phyloP scores from a whole-genome alignment of 1,140 invertebrate species.

The Oryctes rhinoceros region DNA sequence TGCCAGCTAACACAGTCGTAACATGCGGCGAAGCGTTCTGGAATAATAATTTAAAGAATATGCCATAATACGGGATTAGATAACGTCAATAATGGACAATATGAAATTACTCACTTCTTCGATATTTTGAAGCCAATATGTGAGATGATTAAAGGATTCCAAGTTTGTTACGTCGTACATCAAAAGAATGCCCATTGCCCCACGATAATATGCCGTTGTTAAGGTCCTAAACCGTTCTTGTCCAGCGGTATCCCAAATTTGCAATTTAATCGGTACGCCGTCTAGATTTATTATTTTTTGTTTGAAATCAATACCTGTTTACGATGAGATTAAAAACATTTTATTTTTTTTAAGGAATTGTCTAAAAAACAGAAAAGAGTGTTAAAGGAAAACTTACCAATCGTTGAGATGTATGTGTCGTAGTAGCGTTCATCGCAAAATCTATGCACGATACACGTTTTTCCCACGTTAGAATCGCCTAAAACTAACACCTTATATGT shows the following conservation, averaged over 20 bases:
- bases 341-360: neutral
- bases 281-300: conserved; percentile 89
- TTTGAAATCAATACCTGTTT: conserved; percentile 85
- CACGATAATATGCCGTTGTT: conserved; percentile 87
- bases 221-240: conserved; percentile 83
- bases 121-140: conserved; percentile 87
- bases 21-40: conserved; percentile 88
- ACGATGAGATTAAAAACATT: conserved; percentile 31
- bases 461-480: conserved; percentile 91
- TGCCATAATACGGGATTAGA: conserved; percentile 6
- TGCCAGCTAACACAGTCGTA: conserved; percentile 83
- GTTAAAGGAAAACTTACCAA: conserved; percentile 72
- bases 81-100: neutral
- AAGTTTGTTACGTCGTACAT: conserved; percentile 89
- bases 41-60: conserved; percentile 48
- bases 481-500: conserved; percentile 88
- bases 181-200: conserved; percentile 86
- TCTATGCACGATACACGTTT: conserved; percentile 90
- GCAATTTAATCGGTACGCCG: conserved; percentile 84
- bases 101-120: conserved; percentile 70
- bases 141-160: conserved; percentile 86
- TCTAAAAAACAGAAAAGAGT: too few species aligned
- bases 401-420: conserved; percentile 90
- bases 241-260: conserved; percentile 85
- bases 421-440: conserved; percentile 91